Percentiles rank a stretch among this genome's conserved stretches.
Evolutionary conservation across 2,888 invertebrate genomes (phyloP).

Genomic region (Empis stercorea): DNA sequence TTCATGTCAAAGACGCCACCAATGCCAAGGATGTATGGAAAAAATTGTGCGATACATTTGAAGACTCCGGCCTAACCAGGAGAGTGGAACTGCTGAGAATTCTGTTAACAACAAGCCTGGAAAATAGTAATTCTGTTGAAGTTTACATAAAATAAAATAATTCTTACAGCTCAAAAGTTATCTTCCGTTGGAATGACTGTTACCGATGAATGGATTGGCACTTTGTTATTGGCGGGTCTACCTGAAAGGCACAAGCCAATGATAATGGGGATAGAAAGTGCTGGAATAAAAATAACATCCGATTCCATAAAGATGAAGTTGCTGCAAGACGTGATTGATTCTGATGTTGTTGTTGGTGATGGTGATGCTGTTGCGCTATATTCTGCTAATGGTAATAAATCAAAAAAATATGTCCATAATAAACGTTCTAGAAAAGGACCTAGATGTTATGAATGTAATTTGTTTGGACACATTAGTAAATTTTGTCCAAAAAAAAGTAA

Average conservation of each 20-base stretch:
- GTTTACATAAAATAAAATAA: conserved; percentile 20
- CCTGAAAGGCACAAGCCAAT: conserved; percentile 20
- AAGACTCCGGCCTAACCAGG: conserved; percentile 20
- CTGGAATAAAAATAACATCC: no score
- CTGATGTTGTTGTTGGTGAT: no score
- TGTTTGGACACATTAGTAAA: no score
- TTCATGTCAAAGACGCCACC: conserved; percentile 17
- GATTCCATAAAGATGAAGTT: no score
- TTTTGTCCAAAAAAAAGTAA: no score
- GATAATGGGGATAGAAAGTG: conserved; percentile 16
- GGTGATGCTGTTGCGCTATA: no score
- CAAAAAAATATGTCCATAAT: no score
- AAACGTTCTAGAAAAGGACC: no score
- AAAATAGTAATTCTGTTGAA: conserved; percentile 17
- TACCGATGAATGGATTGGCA: conserved; percentile 18
- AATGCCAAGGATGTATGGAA: conserved; percentile 20
- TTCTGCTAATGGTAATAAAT: no score
- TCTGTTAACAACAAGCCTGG: conserved; percentile 11
- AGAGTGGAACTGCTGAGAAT: conserved; percentile 18
- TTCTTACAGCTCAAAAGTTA: conserved; percentile 21
- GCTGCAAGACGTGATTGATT: no score
- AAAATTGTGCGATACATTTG: conserved; percentile 16
- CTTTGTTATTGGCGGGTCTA: conserved; percentile 21
- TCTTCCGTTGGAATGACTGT: conserved; percentile 15
- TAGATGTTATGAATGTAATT: no score